These are phyloP conservation scores for Leucoptera coffeella DNA, from an alignment of 2,888 invertebrate species.

Conservation along the genomic window DNA sequence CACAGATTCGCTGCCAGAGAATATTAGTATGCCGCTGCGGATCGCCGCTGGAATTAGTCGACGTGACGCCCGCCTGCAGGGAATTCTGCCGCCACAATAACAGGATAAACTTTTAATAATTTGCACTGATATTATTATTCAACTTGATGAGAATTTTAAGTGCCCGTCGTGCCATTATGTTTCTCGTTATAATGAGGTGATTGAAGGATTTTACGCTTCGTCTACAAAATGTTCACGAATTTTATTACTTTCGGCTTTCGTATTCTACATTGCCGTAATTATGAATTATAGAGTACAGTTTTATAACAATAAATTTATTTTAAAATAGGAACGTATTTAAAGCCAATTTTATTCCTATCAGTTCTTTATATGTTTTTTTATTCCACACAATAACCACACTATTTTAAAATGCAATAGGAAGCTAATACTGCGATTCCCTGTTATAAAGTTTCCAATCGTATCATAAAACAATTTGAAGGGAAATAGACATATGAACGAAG, in stretches of 20 bases:
- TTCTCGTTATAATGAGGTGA: too few species aligned
- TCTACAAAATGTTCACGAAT: too few species aligned
- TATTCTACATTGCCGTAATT: too few species aligned
- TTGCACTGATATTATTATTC: slow-evolving; percentile 1
- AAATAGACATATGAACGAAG: slow-evolving; percentile 26
- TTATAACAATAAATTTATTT: not conserved
- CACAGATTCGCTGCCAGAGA: slow-evolving; percentile 33
- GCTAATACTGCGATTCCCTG: too few species aligned
- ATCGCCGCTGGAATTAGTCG: slow-evolving; percentile 41
- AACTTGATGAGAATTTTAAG: slow-evolving; percentile 1
- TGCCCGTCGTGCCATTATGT: too few species aligned
- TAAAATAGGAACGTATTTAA: too few species aligned
- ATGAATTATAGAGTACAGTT: not conserved
- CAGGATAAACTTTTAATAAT: slow-evolving; percentile 10
- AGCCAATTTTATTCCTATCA: too few species aligned
- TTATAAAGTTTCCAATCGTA: slow-evolving; percentile 6
- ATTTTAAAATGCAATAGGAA: too few species aligned
- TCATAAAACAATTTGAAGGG: slow-evolving; percentile 20
- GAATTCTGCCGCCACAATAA: slow-evolving; percentile 19
- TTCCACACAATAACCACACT: too few species aligned
- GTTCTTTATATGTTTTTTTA: too few species aligned
- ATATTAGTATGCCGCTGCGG: slow-evolving; percentile 43
- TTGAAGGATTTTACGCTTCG: too few species aligned
- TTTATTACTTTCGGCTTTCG: too few species aligned
- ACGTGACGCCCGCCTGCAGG: slow-evolving; percentile 23